phyloP scores from a whole-genome alignment of 2,113 vertebrate genomes.

The Prionailurus bengalensis region DNA sequence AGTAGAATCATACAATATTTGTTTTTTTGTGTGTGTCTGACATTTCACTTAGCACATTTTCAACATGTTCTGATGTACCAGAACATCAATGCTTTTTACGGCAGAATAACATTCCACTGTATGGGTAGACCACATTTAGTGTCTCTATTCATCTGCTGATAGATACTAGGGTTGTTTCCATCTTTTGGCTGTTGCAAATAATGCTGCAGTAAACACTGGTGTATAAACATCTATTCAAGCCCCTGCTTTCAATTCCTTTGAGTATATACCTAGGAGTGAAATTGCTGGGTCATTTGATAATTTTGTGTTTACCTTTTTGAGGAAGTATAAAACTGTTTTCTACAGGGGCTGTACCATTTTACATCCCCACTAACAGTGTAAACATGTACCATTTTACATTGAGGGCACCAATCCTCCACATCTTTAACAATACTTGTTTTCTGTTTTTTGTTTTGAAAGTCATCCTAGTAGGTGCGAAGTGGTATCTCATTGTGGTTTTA shows the following conservation, averaged over 20 bases:
- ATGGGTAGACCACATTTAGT: neutral
- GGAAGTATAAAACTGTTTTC: neutral
- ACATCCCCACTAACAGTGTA: neutral
- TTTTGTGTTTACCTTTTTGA: neutral
- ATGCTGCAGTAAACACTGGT: neutral
- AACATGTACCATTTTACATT: neutral
- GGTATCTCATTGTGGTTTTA: neutral
- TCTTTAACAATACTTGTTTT: neutral
- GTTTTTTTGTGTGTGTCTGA: neutral
- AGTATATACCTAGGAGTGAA: neutral
- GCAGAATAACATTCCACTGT: neutral
- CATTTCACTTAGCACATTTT: constrained; percentile 11
- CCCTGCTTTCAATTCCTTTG: neutral
- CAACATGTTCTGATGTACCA: neutral
- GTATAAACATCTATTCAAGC: neutral
- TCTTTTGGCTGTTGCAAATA: neutral
- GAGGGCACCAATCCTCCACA: neutral
- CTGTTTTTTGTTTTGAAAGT: neutral
- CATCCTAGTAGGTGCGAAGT: neutral
- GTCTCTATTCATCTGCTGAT: neutral
- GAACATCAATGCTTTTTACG: neutral
- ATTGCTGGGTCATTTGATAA: neutral
- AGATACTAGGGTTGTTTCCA: neutral
- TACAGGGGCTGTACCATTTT: neutral
- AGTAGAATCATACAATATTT: neutral